Evolutionary conservation across 1,140 invertebrate genomes (phyloP).

Genomic region (Acromyrmex charruanus): DNA sequence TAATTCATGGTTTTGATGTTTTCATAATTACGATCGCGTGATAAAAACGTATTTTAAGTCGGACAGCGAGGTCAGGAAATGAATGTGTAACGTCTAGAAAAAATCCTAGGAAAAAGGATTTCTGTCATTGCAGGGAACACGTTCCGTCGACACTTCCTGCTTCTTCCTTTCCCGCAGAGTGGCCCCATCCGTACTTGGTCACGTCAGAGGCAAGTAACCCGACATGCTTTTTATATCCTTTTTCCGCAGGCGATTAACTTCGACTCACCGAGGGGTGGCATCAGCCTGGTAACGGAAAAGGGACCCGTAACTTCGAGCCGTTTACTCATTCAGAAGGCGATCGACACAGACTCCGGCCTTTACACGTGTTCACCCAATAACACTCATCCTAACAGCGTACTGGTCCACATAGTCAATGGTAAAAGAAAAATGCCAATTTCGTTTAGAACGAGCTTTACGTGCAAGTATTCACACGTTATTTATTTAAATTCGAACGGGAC

Average conservation of each 20-base stretch:
- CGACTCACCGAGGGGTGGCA: conserved; percentile 92
- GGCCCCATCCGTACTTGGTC: conserved; percentile 53
- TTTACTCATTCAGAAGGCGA: conserved; percentile 92
- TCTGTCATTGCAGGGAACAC: conserved; percentile 25
- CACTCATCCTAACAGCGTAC: conserved; percentile 91
- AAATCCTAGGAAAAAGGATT: conserved; percentile 29
- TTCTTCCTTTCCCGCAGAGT: conserved; percentile 37
- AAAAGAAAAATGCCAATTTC: conserved; percentile 80
- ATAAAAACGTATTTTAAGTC: background rate
- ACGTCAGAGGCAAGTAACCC: conserved; percentile 52
- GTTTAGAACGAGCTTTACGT: conserved; percentile 13
- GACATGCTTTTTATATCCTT: conserved; percentile 62
- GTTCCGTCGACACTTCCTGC: conserved; percentile 51
- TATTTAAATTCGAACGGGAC: conserved; percentile 11
- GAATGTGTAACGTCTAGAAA: conserved; percentile 11
- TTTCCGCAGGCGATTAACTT: conserved; percentile 91
- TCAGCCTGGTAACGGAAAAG: conserved; percentile 93
- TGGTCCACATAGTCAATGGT: conserved; percentile 95
- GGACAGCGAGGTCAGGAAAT: background rate
- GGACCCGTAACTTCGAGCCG: conserved; percentile 92
- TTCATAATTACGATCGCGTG: background rate
- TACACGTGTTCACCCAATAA: conserved; percentile 94
- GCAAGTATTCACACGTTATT: conserved; percentile 1
- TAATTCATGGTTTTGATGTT: background rate
- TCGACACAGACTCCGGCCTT: conserved; percentile 90